Conservation (phyloP, 2,888 invertebrate species). For the Drosophila lacicola region DNA sequence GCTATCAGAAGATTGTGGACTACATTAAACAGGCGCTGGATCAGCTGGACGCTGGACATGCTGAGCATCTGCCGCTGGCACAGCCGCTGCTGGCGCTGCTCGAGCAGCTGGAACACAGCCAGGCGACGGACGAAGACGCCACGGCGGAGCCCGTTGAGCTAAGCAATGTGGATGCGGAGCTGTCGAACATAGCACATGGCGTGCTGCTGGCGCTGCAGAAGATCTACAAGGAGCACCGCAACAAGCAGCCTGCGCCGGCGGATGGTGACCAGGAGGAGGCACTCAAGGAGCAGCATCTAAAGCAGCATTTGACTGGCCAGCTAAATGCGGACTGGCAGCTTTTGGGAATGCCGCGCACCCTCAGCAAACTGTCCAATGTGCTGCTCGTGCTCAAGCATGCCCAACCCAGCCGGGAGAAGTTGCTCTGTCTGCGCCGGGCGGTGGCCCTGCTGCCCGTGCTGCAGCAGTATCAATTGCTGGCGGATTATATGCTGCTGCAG, state of each 20-base stretch:
- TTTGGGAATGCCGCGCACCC: constrained; percentile 87
- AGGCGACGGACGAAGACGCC: neutral
- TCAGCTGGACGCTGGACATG: constrained; percentile 23
- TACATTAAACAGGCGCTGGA: constrained; percentile 47
- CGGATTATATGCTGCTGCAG: constrained; percentile 92
- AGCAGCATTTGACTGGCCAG: constrained; percentile 88
- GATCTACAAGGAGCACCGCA: constrained; percentile 87
- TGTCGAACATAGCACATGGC: constrained; percentile 86
- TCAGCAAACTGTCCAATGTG: constrained; percentile 84
- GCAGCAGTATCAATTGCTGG: constrained; percentile 90
- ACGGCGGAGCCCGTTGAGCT: constrained; percentile 39
- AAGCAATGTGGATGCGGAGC: constrained; percentile 79
- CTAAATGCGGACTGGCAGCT: constrained; percentile 87
- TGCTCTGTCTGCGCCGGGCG: constrained; percentile 67
- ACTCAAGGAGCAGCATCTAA: constrained; percentile 88
- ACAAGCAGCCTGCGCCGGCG: constrained; percentile 39
- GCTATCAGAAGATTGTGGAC: constrained; percentile 54
- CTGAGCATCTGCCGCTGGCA: constrained; percentile 73
- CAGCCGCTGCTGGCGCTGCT: constrained; percentile 74
- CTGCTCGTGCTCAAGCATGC: constrained; percentile 85
- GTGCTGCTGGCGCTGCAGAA: constrained; percentile 87
- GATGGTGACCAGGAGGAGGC: constrained; percentile 26
- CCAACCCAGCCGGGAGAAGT: constrained; percentile 75
- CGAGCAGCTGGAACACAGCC: constrained; percentile 32
- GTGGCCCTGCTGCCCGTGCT: constrained; percentile 88